phyloP scores from a whole-genome alignment of 1,140 invertebrate species.

The Agrypnia vestita region DNA sequence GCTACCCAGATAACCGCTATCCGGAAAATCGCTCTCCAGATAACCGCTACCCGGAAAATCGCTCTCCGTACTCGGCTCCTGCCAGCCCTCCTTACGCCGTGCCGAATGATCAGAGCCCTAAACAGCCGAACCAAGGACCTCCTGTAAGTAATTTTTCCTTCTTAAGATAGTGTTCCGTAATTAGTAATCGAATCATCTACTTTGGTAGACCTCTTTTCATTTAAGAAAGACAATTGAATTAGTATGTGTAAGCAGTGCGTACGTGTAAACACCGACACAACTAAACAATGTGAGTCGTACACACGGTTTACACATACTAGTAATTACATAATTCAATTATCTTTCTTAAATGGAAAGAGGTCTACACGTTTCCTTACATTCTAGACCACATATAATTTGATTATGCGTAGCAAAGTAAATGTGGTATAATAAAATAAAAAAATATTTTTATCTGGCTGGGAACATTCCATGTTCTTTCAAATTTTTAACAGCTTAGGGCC shows the following conservation, averaged over 20 bases:
- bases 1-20: slow-evolving; percentile 5
- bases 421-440: background rate
- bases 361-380: background rate
- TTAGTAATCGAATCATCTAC: background rate
- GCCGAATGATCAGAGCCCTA: slow-evolving; percentile 43
- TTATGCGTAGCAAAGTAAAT: background rate
- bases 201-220: too few species aligned
- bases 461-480: background rate
- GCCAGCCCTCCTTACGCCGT: slow-evolving; percentile 48
- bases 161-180: too few species aligned
- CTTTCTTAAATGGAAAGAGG: too few species aligned
- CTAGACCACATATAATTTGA: background rate
- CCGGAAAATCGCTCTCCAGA: too few species aligned
- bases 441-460: background rate
- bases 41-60: too few species aligned
- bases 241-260: too few species aligned
- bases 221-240: too few species aligned
- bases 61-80: slow-evolving; percentile 31
- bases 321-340: too few species aligned
- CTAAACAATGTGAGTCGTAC: too few species aligned
- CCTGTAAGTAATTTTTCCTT: slow-evolving; percentile 14
- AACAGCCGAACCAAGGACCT: slow-evolving; percentile 41
- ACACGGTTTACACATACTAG: too few species aligned
- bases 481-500: too few species aligned
- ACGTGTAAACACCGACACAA: too few species aligned